phyloP scores from a whole-genome alignment of 2,797 vertebrate genomes.

The Nyctalus aviator region DNA sequence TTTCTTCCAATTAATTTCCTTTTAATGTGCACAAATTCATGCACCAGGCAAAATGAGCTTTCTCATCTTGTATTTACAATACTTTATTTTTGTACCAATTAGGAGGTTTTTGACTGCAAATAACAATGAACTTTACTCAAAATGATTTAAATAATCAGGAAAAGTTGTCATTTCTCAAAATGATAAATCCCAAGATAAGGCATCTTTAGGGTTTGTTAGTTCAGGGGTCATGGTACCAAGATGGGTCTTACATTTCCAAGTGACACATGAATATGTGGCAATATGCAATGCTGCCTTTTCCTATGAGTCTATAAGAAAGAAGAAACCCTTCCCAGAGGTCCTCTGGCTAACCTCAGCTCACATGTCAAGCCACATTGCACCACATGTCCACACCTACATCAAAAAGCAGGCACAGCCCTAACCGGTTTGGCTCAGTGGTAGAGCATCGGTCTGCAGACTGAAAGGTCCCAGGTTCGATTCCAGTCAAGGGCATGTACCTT shows the following conservation, averaged over 20 bases:
- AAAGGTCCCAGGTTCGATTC: no score
- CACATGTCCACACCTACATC: not conserved
- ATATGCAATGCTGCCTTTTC: not conserved
- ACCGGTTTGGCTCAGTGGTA: no score
- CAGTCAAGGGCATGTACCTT: no score
- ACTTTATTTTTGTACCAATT: slow-evolving; percentile 16
- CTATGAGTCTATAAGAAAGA: not conserved
- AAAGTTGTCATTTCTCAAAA: slow-evolving; percentile 22
- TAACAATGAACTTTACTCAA: slow-evolving; percentile 1
- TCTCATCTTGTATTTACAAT: not conserved
- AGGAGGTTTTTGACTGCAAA: not conserved
- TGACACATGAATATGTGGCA: not conserved
- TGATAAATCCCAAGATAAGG: not conserved
- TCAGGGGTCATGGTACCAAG: not conserved
- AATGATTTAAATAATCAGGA: not conserved
- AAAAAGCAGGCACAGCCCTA: not conserved
- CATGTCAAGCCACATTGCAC: not conserved
- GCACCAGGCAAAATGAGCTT: not conserved
- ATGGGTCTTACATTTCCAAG: not conserved
- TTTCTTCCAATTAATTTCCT: no score
- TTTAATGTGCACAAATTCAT: no score
- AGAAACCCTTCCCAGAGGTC: not conserved
- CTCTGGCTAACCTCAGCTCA: not conserved
- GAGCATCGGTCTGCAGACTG: no score
- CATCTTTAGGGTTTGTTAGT: slow-evolving; percentile 5